phyloP scores from a whole-genome alignment of 2,888 invertebrate genomes.

The Aelia acuminata region DNA sequence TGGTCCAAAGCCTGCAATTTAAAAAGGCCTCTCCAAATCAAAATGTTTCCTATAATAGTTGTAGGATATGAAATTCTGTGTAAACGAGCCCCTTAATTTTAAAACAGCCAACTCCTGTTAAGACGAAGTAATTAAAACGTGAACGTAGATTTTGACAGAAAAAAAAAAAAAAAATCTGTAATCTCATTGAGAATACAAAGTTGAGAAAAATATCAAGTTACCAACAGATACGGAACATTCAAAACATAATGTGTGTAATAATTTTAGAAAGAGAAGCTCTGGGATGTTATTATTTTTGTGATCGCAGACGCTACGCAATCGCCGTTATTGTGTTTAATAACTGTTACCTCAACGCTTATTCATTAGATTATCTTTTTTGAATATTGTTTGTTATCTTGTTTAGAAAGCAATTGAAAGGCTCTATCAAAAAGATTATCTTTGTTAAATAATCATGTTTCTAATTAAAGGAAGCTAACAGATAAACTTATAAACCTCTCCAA shows the following conservation, averaged over 20 bases:
- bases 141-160: too few species aligned
- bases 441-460: constrained; percentile 12
- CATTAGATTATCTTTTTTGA: constrained; percentile 27
- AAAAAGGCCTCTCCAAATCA: too few species aligned
- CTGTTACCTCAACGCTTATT: background rate
- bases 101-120: too few species aligned
- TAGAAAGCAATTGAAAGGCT: constrained; percentile 8
- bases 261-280: background rate
- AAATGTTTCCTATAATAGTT: too few species aligned
- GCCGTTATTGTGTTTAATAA: background rate
- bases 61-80: too few species aligned
- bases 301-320: background rate
- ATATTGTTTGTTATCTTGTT: constrained; percentile 23
- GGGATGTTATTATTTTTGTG: background rate
- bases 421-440: background rate
- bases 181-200: too few species aligned
- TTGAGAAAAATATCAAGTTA: too few species aligned
- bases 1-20: too few species aligned
- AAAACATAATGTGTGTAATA: background rate
- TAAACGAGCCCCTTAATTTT: too few species aligned
- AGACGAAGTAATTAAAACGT: too few species aligned
- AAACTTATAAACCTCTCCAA: background rate
- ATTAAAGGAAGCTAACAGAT: background rate
- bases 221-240: too few species aligned
- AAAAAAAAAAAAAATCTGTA: too few species aligned